These are phyloP conservation scores for Epinephelus cyanopodus DNA, from an alignment of 2,113 vertebrate species.

Conservation along the genomic window DNA sequence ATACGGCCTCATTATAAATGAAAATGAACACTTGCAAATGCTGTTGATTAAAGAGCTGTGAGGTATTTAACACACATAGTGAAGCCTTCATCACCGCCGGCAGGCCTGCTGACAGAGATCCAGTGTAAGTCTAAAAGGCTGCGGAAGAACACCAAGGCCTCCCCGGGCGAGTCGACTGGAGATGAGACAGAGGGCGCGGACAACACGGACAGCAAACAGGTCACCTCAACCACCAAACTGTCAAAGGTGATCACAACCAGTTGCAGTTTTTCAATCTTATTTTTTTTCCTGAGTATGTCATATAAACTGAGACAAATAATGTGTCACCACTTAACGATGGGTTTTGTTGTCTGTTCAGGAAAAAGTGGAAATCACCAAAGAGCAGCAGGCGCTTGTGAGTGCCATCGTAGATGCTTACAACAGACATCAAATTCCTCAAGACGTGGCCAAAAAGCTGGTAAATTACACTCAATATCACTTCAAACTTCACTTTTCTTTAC, in stretches of 20 bases:
- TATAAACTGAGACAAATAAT: neutral
- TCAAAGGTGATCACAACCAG: slow-evolving; percentile 85
- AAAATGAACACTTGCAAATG: slow-evolving; percentile 3
- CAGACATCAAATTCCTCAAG: slow-evolving; percentile 94
- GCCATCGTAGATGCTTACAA: slow-evolving; percentile 94
- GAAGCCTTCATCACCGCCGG: slow-evolving; percentile 29
- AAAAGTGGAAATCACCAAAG: slow-evolving; percentile 91
- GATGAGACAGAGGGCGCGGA: slow-evolving; percentile 88
- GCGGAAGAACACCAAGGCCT: slow-evolving; percentile 91
- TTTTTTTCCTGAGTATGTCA: neutral
- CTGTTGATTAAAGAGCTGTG: slow-evolving; percentile 31
- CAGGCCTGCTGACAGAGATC: slow-evolving; percentile 98
- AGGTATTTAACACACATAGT: slow-evolving; percentile 47
- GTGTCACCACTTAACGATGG: neutral
- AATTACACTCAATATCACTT: slow-evolving; percentile 32
- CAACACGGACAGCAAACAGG: slow-evolving; percentile 88
- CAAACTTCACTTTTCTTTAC: neutral
- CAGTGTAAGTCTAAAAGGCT: slow-evolving; percentile 98
- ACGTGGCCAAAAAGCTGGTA: slow-evolving; percentile 95
- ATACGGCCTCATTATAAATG: neutral
- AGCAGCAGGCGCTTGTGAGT: slow-evolving; percentile 89
- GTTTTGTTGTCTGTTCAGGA: slow-evolving; percentile 83
- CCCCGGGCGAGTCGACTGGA: slow-evolving; percentile 78
- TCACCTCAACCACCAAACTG: slow-evolving; percentile 93
- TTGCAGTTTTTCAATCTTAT: too few relatives aligned